Evolutionary conservation across 2,797 vertebrate genomes (phyloP).

Genomic region (Cossypha caffra): DNA sequence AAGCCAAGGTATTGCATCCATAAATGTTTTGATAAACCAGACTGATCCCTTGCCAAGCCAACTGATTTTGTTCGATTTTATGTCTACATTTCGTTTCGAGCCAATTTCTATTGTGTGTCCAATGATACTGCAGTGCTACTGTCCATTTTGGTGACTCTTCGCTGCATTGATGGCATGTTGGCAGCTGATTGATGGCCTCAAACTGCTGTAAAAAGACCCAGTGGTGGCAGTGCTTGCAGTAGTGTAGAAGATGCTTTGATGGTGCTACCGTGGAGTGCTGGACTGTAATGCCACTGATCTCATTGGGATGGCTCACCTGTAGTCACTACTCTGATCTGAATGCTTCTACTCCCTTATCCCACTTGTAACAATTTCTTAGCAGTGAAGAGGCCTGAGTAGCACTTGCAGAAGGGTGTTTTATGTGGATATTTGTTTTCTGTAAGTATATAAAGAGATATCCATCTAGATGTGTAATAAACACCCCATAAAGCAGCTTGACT

Average conservation of each 20-base stretch:
- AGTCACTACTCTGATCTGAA: not conserved
- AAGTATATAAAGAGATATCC: constrained; percentile 59
- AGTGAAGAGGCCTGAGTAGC: not conserved
- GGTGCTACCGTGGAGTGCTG: not conserved
- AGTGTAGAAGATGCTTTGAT: not conserved
- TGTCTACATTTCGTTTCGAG: not conserved
- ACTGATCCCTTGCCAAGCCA: not conserved
- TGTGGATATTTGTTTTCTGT: constrained; percentile 56
- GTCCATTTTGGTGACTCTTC: not conserved
- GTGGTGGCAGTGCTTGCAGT: not conserved
- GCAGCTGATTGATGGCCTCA: not conserved
- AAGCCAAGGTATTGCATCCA: not conserved
- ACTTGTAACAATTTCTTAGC: not conserved
- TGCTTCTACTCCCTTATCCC: not conserved
- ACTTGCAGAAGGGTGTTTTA: constrained; percentile 31
- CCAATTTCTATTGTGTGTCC: not conserved
- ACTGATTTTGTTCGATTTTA: not conserved
- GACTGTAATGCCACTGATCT: not conserved
- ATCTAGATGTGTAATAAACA: constrained; percentile 64
- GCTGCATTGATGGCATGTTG: not conserved
- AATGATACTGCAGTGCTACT: not conserved
- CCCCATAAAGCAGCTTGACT: constrained; percentile 56
- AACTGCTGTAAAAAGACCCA: not conserved
- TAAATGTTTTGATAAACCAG: constrained; percentile 3
- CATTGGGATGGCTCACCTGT: not conserved